phyloP scores from a whole-genome alignment of 1,140 invertebrate species.

The Drosophila nikananu region DNA sequence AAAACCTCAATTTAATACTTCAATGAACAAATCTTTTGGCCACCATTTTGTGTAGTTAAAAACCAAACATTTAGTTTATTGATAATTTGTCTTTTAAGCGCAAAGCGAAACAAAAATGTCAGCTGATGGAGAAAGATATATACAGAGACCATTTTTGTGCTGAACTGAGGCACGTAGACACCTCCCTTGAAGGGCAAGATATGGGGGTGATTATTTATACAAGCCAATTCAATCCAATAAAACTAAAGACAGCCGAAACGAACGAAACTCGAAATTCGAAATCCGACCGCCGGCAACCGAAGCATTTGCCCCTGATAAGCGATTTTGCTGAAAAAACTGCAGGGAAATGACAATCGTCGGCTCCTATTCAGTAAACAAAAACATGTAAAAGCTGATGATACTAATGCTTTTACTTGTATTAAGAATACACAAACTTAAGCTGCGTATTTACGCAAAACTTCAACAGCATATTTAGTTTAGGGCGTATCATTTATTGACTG shows the following conservation, averaged over 20 bases:
- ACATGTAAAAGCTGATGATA: background rate
- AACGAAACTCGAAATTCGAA: background rate
- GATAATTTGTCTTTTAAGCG: background rate
- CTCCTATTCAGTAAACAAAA: background rate
- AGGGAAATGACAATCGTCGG: background rate
- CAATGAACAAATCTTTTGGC: background rate
- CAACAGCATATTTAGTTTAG: background rate
- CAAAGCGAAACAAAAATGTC: background rate
- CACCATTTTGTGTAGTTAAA: background rate
- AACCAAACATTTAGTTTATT: background rate
- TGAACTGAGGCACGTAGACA: background rate
- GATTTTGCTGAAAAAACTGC: background rate
- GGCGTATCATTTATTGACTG: background rate
- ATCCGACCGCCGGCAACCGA: background rate
- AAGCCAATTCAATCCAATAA: background rate
- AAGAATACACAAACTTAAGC: background rate
- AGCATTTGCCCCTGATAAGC: background rate
- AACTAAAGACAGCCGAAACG: background rate
- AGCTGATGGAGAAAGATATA: background rate
- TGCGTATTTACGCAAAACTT: too few species aligned
- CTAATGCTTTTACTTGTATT: background rate
- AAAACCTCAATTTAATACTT: background rate
- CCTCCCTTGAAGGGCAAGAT: background rate
- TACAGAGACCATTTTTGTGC: background rate
- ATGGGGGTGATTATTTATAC: background rate